Conservation (phyloP, 2,797 vertebrate genomes). For the Rhinogobio ventralis region DNA sequence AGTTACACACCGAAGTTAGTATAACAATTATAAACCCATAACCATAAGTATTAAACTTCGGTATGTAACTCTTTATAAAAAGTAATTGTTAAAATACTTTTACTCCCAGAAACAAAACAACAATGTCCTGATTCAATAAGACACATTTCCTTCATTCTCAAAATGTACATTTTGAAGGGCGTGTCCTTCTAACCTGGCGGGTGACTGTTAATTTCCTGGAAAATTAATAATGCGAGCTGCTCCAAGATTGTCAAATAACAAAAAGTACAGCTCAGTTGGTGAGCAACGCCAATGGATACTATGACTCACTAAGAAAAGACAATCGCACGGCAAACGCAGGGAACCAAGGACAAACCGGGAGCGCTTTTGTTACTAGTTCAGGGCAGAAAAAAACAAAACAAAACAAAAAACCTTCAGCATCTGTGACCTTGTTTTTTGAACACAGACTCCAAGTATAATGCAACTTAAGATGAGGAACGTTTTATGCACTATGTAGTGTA, state of each 20-base stretch:
- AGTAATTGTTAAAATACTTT: not conserved
- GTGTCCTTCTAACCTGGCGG: not conserved
- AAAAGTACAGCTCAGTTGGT: conserved; percentile 14
- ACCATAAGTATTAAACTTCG: not conserved
- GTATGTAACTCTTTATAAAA: not conserved
- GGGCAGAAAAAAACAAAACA: not conserved
- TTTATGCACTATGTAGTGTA: conserved; percentile 5
- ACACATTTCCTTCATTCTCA: not conserved
- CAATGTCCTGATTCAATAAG: not conserved
- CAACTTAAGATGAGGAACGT: not conserved
- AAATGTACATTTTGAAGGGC: not conserved
- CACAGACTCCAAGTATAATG: conserved; percentile 2
- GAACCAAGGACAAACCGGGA: conserved; percentile 37
- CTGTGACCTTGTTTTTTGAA: conserved; percentile 23
- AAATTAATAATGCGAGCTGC: not conserved
- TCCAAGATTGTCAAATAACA: conserved; percentile 24
- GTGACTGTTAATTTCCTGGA: not conserved
- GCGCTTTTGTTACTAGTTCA: conserved; percentile 18
- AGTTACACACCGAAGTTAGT: not conserved
- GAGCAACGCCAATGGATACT: conserved; percentile 30
- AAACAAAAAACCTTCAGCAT: conserved; percentile 19
- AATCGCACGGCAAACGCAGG: not conserved
- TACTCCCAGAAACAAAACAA: not conserved
- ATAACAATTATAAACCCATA: not conserved
- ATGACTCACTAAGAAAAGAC: conserved; percentile 42